These are phyloP conservation scores for Hyles euphorbiae DNA, from an alignment of 1,140 invertebrate species.

Conservation along the genomic window DNA sequence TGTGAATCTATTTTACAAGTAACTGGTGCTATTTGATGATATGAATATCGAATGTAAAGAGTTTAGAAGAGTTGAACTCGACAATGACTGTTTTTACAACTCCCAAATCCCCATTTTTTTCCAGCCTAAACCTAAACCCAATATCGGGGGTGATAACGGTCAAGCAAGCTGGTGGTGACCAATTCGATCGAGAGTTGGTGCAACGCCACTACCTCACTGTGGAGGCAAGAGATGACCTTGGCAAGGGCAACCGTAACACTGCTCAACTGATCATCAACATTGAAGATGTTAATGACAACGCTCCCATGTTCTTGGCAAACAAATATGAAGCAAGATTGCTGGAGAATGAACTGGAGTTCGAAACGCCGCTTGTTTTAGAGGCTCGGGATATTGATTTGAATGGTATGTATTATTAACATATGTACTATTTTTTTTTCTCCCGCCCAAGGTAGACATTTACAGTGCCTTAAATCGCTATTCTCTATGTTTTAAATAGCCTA, in stretches of 20 bases:
- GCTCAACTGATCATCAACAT: constrained; percentile 90
- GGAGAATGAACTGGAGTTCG: constrained; percentile 88
- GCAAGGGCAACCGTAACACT: constrained; percentile 77
- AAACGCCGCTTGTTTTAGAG: constrained; percentile 85
- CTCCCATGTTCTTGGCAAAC: constrained; percentile 87
- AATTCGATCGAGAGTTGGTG: constrained; percentile 91
- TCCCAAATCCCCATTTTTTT: constrained; percentile 22
- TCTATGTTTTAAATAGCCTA: too few species aligned
- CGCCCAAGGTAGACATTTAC: too few species aligned
- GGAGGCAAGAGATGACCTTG: constrained; percentile 92
- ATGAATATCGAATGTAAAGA: too few species aligned
- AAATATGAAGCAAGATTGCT: constrained; percentile 89
- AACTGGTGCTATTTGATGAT: too few species aligned
- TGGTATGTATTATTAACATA: constrained; percentile 77
- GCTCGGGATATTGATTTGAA: constrained; percentile 91
- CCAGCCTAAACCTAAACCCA: constrained; percentile 87
- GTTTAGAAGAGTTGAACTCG: too few species aligned
- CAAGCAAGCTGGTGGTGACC: constrained; percentile 81
- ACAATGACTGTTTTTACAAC: background rate
- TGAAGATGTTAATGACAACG: constrained; percentile 93
- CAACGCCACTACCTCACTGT: constrained; percentile 92
- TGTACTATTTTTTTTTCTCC: too few species aligned
- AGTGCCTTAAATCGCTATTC: too few species aligned
- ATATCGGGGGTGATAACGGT: constrained; percentile 89
- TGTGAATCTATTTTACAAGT: too few species aligned